These are phyloP conservation scores for Yponomeuta plumbellus DNA, from an alignment of 2,888 invertebrate species.

Conservation along the genomic window DNA sequence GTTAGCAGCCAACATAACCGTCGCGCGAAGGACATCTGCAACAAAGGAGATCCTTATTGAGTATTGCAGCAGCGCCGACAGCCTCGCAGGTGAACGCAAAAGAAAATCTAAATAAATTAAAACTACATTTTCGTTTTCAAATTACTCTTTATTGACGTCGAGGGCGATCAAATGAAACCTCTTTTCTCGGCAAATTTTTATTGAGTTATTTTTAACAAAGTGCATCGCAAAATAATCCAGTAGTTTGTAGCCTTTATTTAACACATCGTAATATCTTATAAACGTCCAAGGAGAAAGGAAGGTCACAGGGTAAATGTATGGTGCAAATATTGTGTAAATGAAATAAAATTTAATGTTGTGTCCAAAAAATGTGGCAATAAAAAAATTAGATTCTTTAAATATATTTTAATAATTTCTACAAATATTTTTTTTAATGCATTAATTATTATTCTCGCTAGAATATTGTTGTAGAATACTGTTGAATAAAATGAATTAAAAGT, in stretches of 20 bases:
- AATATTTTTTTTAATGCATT: no score
- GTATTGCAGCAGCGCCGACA: slow-evolving; percentile 28
- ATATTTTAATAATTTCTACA: no score
- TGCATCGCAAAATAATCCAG: slow-evolving; percentile 28
- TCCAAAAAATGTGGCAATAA: not conserved
- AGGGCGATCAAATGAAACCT: slow-evolving; percentile 72
- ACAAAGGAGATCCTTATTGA: slow-evolving; percentile 55
- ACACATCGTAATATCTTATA: not conserved
- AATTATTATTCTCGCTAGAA: no score
- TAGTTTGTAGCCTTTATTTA: slow-evolving; percentile 13
- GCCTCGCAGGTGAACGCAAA: slow-evolving; percentile 29
- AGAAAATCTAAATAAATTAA: slow-evolving; percentile 50
- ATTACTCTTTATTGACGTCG: slow-evolving; percentile 67
- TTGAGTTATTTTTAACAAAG: slow-evolving; percentile 42
- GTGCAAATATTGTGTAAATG: slow-evolving; percentile 1
- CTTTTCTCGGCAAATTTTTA: slow-evolving; percentile 58
- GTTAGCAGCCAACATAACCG: slow-evolving; percentile 45
- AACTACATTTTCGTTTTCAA: slow-evolving; percentile 65
- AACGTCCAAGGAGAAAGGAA: slow-evolving; percentile 18
- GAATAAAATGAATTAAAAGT: slow-evolving; percentile 33
- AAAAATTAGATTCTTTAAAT: slow-evolving; percentile 16
- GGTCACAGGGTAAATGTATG: slow-evolving; percentile 2
- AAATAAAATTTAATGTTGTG: not conserved
- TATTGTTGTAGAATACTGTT: no score
- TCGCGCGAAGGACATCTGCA: slow-evolving; percentile 60